A percentile compares a stretch with the other conserved stretches of the same genome.
These are phyloP conservation scores for Formica exsecta DNA, from an alignment of 1,140 invertebrate species.

Conservation along the genomic window DNA sequence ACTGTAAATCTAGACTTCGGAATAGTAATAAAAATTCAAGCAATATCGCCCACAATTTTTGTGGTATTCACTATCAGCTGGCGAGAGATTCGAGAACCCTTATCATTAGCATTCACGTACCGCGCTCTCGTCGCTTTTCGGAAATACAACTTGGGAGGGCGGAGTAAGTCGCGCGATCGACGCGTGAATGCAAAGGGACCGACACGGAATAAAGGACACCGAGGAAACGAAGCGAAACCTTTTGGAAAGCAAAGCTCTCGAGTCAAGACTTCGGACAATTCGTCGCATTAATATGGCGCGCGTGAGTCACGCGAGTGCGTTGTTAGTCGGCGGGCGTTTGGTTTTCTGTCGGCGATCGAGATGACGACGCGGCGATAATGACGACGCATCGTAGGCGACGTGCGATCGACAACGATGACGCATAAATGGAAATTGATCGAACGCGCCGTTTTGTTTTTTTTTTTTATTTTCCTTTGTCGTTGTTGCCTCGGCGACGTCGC, in stretches of 20 bases:
- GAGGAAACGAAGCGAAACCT: constrained; percentile 55
- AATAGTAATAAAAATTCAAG: background rate
- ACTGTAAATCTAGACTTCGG: no score
- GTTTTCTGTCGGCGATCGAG: constrained; percentile 66
- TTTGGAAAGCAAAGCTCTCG: constrained; percentile 10
- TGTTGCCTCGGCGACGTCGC: constrained; percentile 46
- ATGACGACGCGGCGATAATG: constrained; percentile 68
- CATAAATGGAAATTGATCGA: constrained; percentile 58
- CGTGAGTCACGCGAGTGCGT: constrained; percentile 69
- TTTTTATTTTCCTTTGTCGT: constrained; percentile 12
- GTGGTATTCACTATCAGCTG: background rate
- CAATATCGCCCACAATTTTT: background rate
- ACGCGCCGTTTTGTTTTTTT: constrained; percentile 13
- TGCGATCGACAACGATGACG: constrained; percentile 65
- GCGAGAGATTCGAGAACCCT: constrained; percentile 28
- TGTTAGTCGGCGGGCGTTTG: constrained; percentile 63
- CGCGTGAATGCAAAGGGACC: constrained; percentile 55
- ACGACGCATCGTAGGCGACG: constrained; percentile 49
- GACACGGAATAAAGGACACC: constrained; percentile 29
- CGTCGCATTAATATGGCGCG: constrained; percentile 58
- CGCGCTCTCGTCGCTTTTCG: constrained; percentile 52
- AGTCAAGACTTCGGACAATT: constrained; percentile 42
- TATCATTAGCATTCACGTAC: constrained; percentile 63
- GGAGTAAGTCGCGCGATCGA: constrained; percentile 57
- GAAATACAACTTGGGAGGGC: constrained; percentile 71